phyloP scores from a whole-genome alignment of 2,797 vertebrate species.

The Danio tinwini region DNA sequence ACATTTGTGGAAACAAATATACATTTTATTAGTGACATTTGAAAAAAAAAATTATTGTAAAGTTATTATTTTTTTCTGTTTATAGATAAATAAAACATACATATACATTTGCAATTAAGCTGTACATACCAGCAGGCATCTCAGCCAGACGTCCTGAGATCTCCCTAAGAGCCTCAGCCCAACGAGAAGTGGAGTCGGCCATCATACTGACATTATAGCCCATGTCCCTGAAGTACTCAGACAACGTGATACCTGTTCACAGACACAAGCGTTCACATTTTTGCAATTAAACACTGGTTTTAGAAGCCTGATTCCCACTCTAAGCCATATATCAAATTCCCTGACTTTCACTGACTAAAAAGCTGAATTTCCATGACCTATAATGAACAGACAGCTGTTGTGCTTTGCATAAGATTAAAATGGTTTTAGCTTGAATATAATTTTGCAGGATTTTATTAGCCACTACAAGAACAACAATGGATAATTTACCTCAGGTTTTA shows the following conservation, averaged over 20 bases:
- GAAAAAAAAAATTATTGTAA: no score
- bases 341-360: no score
- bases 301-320: background rate
- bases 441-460: no score
- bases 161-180: constrained; percentile 97
- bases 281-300: background rate
- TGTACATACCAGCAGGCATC: constrained; percentile 94
- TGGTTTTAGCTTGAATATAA: no score
- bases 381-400: no score
- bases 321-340: background rate
- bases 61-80: background rate
- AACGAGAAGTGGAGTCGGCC: constrained; percentile 98
- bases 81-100: no score
- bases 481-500: no score
- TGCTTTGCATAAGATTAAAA: no score
- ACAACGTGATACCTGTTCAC: constrained; percentile 79
- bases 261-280: background rate
- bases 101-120: background rate
- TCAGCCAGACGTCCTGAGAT: constrained; percentile 97
- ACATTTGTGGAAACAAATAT: no score
- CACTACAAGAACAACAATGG: no score
- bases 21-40: no score
- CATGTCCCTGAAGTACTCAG: constrained; percentile 99
- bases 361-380: no score
- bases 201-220: constrained; percentile 99